Percentiles rank a stretch among this genome's conserved stretches.
Evolutionary conservation across 2,888 invertebrate genomes (phyloP).

Genomic region (Noctua janthe): DNA sequence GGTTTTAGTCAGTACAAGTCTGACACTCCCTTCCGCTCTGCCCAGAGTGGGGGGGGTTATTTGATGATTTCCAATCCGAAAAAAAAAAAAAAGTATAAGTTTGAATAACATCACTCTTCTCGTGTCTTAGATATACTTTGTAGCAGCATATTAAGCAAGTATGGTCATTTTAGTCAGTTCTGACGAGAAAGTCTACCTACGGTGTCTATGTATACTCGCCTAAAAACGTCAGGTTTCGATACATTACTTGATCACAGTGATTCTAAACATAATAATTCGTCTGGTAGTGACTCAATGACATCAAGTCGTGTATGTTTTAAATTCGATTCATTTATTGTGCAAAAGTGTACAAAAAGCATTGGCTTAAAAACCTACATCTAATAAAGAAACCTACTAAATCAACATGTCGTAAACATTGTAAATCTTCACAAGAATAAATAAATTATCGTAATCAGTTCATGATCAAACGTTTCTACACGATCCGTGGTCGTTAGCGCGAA

Average conservation of each 20-base stretch:
- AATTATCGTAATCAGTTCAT: conserved; percentile 54
- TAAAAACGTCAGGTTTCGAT: neutral
- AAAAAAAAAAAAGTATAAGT: too few relatives aligned
- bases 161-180: neutral
- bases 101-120: too few relatives aligned
- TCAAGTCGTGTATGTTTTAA: neutral
- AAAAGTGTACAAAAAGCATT: neutral
- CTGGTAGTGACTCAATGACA: neutral
- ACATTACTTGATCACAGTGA: neutral
- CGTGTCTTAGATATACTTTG: neutral
- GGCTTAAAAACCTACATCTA: conserved; percentile 19
- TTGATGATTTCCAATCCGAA: too few relatives aligned
- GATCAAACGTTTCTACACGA: conserved; percentile 52
- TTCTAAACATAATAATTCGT: neutral
- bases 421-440: conserved; percentile 48
- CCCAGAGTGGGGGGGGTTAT: too few relatives aligned
- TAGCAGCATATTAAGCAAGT: neutral
- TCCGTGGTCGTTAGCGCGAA: conserved; percentile 38
- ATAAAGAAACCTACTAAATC: conserved; percentile 36
- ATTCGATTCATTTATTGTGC: neutral
- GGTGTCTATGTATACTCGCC: neutral
- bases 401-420: conserved; percentile 28
- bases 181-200: neutral
- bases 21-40: too few relatives aligned
- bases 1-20: too few relatives aligned